phyloP scores from a whole-genome alignment of 1,140 invertebrate genomes.

The Physella acuta region DNA sequence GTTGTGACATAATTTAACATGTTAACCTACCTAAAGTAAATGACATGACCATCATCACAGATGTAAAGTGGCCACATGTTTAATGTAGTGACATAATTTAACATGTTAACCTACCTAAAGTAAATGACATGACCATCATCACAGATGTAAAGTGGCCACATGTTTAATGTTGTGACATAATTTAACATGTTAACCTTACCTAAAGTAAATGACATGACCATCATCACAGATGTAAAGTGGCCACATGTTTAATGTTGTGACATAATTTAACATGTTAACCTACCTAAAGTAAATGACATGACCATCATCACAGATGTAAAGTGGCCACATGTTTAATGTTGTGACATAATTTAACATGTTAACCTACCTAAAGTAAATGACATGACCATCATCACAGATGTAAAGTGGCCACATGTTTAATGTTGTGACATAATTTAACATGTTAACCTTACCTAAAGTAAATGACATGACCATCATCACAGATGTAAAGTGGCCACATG shows the following conservation, averaged over 20 bases:
- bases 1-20: slow-evolving; percentile 56
- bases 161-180: slow-evolving; percentile 58
- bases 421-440: slow-evolving; percentile 55
- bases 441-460: slow-evolving; percentile 69
- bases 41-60: slow-evolving; percentile 65
- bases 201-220: slow-evolving; percentile 68
- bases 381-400: slow-evolving; percentile 65
- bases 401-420: slow-evolving; percentile 62
- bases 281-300: slow-evolving; percentile 68
- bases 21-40: slow-evolving; percentile 70
- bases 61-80: slow-evolving; percentile 63
- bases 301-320: slow-evolving; percentile 66
- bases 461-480: slow-evolving; percentile 67
- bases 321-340: slow-evolving; percentile 60
- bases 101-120: slow-evolving; percentile 69
- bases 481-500: slow-evolving; percentile 62
- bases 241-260: slow-evolving; percentile 60
- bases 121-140: slow-evolving; percentile 68
- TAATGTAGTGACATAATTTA: slow-evolving; percentile 56
- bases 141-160: slow-evolving; percentile 62
- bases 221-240: slow-evolving; percentile 64
- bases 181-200: too few species aligned
- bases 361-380: slow-evolving; percentile 69
- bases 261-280: too few species aligned
- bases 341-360: too few species aligned